Evolutionary conservation across 2,797 vertebrate species (phyloP), one percentile per base, ranked within the genome.

Genomic region (Silurus aristotelis): DNA sequence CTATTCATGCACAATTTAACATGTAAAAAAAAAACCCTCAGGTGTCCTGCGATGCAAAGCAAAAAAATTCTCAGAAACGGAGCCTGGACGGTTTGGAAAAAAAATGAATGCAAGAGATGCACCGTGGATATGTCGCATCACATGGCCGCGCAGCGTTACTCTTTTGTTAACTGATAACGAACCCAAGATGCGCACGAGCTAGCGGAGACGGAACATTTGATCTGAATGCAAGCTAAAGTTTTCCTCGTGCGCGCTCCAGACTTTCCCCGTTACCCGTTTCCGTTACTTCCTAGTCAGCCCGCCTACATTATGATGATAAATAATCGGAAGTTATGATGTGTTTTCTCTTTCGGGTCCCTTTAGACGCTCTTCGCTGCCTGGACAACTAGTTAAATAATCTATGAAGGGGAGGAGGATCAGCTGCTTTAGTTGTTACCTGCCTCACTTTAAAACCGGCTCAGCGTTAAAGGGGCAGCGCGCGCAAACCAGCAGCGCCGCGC

Each of bases 381-480:
- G 46, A 89, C 89, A 90, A 90, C 92, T 91, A 94, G 93, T 91
- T 96, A 91, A 96, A 96, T 96, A 95, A 96, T 96, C 94, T 92
- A 96, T 91, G 84, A 92, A 88, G 90, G 93, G 94, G 94, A 94
- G 95, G 94, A 94, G 95, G 94, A 92, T 70, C 19, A 38, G 14
- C 64, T 55, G 64, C 68, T 66, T 70, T 91, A 93, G 56, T 80
- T 89, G 90, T 91, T 92, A 91, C 90, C 81, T 89, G 87, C 89
- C 87, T 89, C 84, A 48, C 70, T 38, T 85, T 71, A 90, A 90
- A 92, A 93, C 90, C 91, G 89, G 90, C 92, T 94, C 92, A 93
- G 83, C 89, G 89, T 94, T 94, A 95, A 95, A 96, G 94, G 89
- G 88, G 85, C 93, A 93, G 92, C 81, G 71, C 80, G 64, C 75